phyloP scores from a whole-genome alignment of 1,140 invertebrate species.

The Pseudomyrmex flavicornis region DNA sequence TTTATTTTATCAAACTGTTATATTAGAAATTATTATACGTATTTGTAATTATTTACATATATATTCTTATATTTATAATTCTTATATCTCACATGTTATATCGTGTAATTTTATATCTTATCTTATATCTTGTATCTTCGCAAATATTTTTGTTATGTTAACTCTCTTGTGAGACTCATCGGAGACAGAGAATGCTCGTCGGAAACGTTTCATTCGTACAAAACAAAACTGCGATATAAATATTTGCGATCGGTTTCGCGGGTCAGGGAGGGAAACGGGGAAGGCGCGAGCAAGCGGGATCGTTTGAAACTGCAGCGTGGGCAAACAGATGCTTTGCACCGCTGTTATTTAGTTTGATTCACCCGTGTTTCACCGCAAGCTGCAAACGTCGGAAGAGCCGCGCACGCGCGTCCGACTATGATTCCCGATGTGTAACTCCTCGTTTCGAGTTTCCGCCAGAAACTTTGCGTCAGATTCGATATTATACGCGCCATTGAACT shows the following conservation, averaged over 20 bases:
- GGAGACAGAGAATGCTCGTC: no score
- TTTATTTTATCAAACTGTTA: neutral
- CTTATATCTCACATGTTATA: no score
- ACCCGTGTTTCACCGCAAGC: slow-evolving; percentile 58
- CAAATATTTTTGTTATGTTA: no score
- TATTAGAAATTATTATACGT: neutral
- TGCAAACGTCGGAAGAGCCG: slow-evolving; percentile 50
- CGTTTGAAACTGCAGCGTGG: slow-evolving; percentile 54
- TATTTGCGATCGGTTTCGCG: slow-evolving; percentile 65
- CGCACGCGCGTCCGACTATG: slow-evolving; percentile 28
- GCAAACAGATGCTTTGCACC: slow-evolving; percentile 64
- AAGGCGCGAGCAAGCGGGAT: slow-evolving; percentile 3
- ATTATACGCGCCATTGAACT: slow-evolving; percentile 67
- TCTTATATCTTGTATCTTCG: no score
- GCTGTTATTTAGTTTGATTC: slow-evolving; percentile 68
- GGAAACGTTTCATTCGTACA: slow-evolving; percentile 60
- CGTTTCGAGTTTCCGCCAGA: slow-evolving; percentile 62
- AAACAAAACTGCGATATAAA: slow-evolving; percentile 81
- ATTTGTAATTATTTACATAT: no score
- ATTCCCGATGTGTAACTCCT: slow-evolving; percentile 65
- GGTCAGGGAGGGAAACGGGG: no score
- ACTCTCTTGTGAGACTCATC: no score
- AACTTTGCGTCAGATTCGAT: slow-evolving; percentile 67
- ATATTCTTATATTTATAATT: no score
- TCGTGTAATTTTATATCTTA: no score